Evolutionary conservation across 2,113 vertebrate genomes (phyloP), one percentile per base, ranked within the genome.

Genomic region (Chascanopsetta lugubris): DNA sequence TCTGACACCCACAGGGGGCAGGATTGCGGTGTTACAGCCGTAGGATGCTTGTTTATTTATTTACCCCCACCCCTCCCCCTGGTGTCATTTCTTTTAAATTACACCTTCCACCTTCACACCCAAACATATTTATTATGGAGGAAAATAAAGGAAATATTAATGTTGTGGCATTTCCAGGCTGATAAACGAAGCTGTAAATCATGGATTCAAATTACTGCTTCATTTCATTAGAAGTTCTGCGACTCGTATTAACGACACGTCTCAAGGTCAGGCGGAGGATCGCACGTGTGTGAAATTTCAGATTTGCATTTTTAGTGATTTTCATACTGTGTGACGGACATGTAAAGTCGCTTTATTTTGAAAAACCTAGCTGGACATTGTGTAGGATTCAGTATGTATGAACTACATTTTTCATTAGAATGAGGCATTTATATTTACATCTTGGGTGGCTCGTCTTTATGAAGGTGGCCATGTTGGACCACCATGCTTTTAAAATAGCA

Each of bases 101-200:
- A 59, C 34, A 62, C 36, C 48, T 54, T 62, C 60, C 40, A 12
- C 53, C 62, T 70, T 73, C 40, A 34, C 15, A 11, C n/a, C 57
- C 61, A 54, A 74, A 77, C 27, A 50, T 40, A 77, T 77, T 74
- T 64, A 34, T 77, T 64, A 70, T 45, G 1, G 20, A 17, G 29
- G 8, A 10, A 17, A 72, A 49, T 56, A 21, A 69, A 74, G 60
- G 10, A 1, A 12, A 30, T 63, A 57, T 72, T 80, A 64, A 73
- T 79, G 34, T 13, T 8, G 54, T 65, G 58, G 50, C 76, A 80
- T 75, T 72, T 61, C 21, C 45, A n/a, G n/a, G 65, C 21, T 68
- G 72, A 79, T 77, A n/a, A 57, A 77, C 55, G n/a, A 48, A 2
- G 1, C 21, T 57, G 46, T 15, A 22, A 45, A 49, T 46, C 17